These are phyloP conservation scores for Leuciscus idus DNA, from an alignment of 2,113 vertebrate species.

Conservation along the genomic window DNA sequence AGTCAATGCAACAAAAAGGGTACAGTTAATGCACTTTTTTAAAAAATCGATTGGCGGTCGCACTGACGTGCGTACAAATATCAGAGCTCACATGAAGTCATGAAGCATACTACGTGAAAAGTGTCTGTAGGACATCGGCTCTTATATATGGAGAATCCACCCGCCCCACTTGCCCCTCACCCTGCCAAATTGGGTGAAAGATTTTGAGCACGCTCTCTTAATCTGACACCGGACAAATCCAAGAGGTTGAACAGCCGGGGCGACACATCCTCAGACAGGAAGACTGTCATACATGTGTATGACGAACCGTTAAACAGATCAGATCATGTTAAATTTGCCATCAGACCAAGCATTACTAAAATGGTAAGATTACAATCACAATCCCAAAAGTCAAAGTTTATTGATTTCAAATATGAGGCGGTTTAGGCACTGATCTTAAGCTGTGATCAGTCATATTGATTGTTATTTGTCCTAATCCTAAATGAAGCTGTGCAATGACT, in stretches of 20 bases:
- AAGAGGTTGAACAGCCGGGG: constrained; percentile 77
- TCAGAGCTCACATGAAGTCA: background rate
- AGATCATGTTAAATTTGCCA: background rate
- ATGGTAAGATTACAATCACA: constrained; percentile 35
- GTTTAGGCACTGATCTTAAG: constrained; percentile 66
- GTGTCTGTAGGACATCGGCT: constrained; percentile 69
- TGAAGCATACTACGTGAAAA: constrained; percentile 48
- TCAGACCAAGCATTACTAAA: constrained; percentile 9
- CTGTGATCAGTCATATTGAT: constrained; percentile 75
- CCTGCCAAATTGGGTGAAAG: constrained; percentile 84
- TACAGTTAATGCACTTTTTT: background rate
- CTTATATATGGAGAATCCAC: constrained; percentile 74
- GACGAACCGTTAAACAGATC: background rate
- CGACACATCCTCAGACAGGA: constrained; percentile 73
- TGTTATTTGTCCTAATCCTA: constrained; percentile 45
- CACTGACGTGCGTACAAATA: background rate
- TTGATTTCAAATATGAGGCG: constrained; percentile 56
- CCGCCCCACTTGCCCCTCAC: constrained; percentile 68
- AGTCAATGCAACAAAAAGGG: background rate
- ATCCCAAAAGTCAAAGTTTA: constrained; percentile 63
- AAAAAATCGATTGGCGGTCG: background rate
- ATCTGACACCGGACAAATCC: constrained; percentile 90
- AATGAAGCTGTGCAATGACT: background rate
- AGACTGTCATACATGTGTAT: constrained; percentile 40
- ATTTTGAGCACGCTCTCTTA: constrained; percentile 88